phyloP scores from a whole-genome alignment of 2,888 invertebrate species.

The Leuctra nigra region DNA sequence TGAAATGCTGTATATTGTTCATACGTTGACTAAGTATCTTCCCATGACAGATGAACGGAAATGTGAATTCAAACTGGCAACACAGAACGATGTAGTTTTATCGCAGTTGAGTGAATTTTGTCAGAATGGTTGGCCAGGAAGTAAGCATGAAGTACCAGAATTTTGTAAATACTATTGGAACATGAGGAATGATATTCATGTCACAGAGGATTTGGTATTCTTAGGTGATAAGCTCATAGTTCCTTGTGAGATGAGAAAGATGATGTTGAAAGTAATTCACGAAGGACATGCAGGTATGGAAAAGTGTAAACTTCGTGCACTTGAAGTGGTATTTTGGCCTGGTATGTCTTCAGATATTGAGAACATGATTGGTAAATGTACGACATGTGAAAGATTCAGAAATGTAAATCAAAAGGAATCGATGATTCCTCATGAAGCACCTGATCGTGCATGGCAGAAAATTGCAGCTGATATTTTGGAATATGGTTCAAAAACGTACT shows the following conservation, averaged over 20 bases:
- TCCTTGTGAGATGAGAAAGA: not conserved
- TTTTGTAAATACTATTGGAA: not conserved
- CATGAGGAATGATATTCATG: not conserved
- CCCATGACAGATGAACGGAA: constrained; percentile 13
- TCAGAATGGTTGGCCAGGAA: constrained; percentile 13
- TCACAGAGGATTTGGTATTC: constrained; percentile 3
- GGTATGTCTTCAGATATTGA: constrained; percentile 8
- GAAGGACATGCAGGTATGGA: constrained; percentile 14
- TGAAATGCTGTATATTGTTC: constrained; percentile 13
- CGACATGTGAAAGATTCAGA: constrained; percentile 4
- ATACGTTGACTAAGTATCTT: constrained; percentile 1
- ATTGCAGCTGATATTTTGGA: constrained; percentile 34
- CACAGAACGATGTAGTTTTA: not conserved
- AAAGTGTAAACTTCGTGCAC: constrained; percentile 5
- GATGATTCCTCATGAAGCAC: constrained; percentile 31
- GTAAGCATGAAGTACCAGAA: not conserved
- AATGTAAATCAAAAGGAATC: constrained; percentile 27
- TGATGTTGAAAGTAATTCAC: not conserved
- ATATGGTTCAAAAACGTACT: constrained; percentile 28
- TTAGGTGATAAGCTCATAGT: not conserved
- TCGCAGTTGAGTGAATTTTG: not conserved
- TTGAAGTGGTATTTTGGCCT: constrained; percentile 6
- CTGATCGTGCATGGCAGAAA: constrained; percentile 32
- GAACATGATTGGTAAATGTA: not conserved
- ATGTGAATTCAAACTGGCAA: not conserved